Evolutionary conservation across 2,797 vertebrate genomes (phyloP), one percentile per base, ranked within the genome.

Genomic region (Zenarchopterus dispar): DNA sequence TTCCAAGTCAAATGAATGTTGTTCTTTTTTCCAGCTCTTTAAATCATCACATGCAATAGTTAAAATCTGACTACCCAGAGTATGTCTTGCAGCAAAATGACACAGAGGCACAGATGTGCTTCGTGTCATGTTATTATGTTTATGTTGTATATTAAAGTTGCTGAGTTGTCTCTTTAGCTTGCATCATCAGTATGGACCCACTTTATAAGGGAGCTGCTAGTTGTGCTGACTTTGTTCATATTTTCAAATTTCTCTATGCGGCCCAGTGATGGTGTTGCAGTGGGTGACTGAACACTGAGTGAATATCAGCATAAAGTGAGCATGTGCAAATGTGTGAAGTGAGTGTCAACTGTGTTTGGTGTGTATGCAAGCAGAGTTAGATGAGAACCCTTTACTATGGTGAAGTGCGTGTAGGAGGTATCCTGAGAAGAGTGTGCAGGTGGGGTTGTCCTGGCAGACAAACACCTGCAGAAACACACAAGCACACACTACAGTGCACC

Each of bases 171-270:
- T 39, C 36, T 15, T 39, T 13, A 39, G 13, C 13, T 39, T 39
- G 13, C 36, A 39, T 39, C 62, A 61, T 62, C 39, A 56, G 18
- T 28, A 15, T 39, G 44, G 2, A 7, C 26, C 60, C 28, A 2
- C 23, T 46, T n/a, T 50, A 54, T 67, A 51, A 53, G 64, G 55
- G 68, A 77, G 44, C 61, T 31, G 53, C 45, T 50, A 13, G 31
- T 65, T 56, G 62, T 69, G 80, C 80, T 79, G 71, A 84, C 75
- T 72, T 55, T 1, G 13, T 39, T 39, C 13, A 36, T 28, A 43
- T 66, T 45, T 50, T 62, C 63, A 60, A 49, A 42, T 39, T 39
- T 39, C 36, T 39, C 36, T 5, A 64, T 56, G 59, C 50, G 51
- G 54, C 46, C 46, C 11, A 0, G 23, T 41, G 44, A 54, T 52